Percentiles rank a stretch among this genome's conserved stretches.
Conservation (phyloP, 30 jellyfish, hydroid and myxozoan species). For the Phacellophora camtschatica region DNA sequence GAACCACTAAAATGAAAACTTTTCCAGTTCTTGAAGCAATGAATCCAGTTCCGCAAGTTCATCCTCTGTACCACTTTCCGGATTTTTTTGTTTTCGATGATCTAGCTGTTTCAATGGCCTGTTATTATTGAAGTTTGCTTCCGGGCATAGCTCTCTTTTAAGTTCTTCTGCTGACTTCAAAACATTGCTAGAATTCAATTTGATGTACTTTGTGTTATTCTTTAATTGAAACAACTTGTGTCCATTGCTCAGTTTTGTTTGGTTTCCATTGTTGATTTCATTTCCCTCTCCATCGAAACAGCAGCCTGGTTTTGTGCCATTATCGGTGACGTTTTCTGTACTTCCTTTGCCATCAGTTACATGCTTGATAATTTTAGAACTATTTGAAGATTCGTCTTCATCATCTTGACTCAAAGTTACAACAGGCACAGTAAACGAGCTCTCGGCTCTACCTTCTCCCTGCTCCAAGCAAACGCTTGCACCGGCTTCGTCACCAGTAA, state of each 20-base stretch:
- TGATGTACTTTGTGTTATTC: background rate
- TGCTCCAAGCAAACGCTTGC: background rate
- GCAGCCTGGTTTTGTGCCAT: background rate
- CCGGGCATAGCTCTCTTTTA: too few relatives aligned
- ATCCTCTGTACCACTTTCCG: background rate
- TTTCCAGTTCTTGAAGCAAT: constrained; percentile 36
- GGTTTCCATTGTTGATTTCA: background rate
- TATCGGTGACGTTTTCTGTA: background rate
- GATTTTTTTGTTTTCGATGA: background rate
- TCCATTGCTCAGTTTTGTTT: background rate
- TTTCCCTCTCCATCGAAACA: background rate
- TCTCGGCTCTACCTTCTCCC: background rate
- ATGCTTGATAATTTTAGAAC: background rate
- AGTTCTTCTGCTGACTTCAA: constrained; percentile 45
- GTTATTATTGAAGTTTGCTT: background rate
- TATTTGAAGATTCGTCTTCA: background rate
- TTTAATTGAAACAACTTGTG: background rate
- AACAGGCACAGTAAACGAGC: background rate
- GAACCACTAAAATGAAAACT: too few relatives aligned
- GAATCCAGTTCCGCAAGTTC: constrained; percentile 42
- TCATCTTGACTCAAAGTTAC: background rate
- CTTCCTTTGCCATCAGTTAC: background rate
- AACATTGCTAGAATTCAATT: background rate
- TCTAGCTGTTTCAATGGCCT: background rate
- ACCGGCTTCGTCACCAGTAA: background rate